Base-by-base conservation (phyloP, 1,140 invertebrate genomes). In the Steinernema feltiae region DNA sequence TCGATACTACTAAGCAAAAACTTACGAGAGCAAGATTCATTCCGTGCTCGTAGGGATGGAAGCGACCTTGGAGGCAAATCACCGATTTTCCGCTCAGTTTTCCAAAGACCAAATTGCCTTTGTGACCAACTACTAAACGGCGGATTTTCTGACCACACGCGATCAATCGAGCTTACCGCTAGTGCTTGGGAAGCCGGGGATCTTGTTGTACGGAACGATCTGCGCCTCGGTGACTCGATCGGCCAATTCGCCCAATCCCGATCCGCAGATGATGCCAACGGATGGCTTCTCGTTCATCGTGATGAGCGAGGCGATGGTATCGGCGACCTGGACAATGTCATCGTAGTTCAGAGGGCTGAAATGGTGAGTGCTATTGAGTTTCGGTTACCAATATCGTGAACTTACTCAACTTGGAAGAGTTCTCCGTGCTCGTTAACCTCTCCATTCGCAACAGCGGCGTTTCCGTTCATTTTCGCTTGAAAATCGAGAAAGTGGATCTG, bases 251-350 rank as follows among this genome's bases (percentile, higher is more conserved):
- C 82, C 84, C n/a, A 85, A 72, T 12, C 84, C 84, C 32, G 84
- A 86, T 29, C 84, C 84, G 48, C 84, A 85, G 63, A 85, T 85
- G 53, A 85, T 85, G 69, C 83, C 83, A 32, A 85, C 69, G 69
- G 71, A 71, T 2, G 82, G 79, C 1, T 12, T 48, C 69, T 76
- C 32, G 1, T 74, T 70, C n/a, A 83, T 21, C 30, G 75, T 69
- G 21, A 76, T 75, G 32, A 82, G 74, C 18, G 69, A 18, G 27
- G 69, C 72, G 72, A 85, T 81, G 1, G 70, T 27, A 17, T 84
- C 76, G 46, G 70, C 74, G 30, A 85, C 48, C 1, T 76, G 53
- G 41, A 78, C 30, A n/a, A 85, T 24, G 69, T 85, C 78, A 71
- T 85, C 84, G 35, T 82, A 85, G 71, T 80, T 82, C 1, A 71